Evolutionary conservation across 2,113 vertebrate species (phyloP).

Genomic region (Notarius quadriscutis): DNA sequence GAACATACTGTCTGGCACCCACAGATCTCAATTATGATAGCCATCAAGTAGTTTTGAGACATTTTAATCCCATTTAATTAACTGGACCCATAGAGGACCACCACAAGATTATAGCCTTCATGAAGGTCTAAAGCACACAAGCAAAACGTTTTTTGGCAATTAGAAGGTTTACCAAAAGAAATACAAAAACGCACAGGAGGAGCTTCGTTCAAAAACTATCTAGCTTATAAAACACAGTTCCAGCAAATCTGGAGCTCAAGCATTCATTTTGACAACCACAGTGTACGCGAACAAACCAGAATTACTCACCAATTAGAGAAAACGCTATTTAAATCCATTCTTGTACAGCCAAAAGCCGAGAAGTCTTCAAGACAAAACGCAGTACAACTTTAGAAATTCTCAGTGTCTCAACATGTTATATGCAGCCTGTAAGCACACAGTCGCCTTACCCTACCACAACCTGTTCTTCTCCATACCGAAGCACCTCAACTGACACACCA

Average conservation of each 20-base stretch:
- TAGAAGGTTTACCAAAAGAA: background rate
- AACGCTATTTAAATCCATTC: slow-evolving; percentile 4
- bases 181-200: background rate
- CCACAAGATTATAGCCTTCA: background rate
- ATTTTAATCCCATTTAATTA: background rate
- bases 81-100: background rate
- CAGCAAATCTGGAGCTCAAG: background rate
- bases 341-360: background rate
- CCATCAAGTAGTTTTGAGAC: background rate
- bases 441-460: slow-evolving; percentile 51
- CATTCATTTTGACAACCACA: background rate
- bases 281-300: background rate
- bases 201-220: background rate
- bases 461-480: slow-evolving; percentile 65
- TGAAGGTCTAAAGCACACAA: background rate
- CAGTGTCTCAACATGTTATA: slow-evolving; percentile 27
- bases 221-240: background rate
- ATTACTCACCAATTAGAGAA: slow-evolving; percentile 61
- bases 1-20: background rate
- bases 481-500: slow-evolving; percentile 51
- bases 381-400: slow-evolving; percentile 26
- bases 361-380: slow-evolving; percentile 20
- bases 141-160: background rate
- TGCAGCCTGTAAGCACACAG: slow-evolving; percentile 43
- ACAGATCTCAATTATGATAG: background rate